Conservation (phyloP, 53 echinoderm and acorn worm genomes). For the Temnopleurus reevesii region DNA sequence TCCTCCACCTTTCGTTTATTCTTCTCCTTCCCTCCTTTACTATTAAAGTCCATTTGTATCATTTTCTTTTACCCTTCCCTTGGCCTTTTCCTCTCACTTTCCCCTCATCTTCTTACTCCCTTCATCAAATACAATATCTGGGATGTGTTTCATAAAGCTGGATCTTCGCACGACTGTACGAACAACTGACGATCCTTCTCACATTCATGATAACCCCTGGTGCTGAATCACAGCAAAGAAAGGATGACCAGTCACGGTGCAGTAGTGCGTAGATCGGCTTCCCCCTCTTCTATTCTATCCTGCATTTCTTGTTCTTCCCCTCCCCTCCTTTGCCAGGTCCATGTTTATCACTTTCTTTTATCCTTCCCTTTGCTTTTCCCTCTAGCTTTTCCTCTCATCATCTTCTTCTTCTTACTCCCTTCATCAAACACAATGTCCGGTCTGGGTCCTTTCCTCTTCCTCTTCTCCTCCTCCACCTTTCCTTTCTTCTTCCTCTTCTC, state of each 20-base stretch:
- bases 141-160: conserved; percentile 27
- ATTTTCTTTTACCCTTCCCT: not conserved
- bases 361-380: not conserved
- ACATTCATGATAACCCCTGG: too few relatives aligned
- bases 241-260: too few relatives aligned
- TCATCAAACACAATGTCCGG: conserved; percentile 55
- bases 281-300: conserved; percentile 14
- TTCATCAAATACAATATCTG: conserved; percentile 55
- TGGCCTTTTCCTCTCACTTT: not conserved
- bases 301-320: conserved; percentile 24
- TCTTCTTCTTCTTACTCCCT: conserved; percentile 21
- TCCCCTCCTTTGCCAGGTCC: conserved; percentile 16
- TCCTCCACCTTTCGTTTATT: conserved; percentile 5
- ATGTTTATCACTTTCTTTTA: not conserved
- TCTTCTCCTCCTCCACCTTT: conserved; percentile 18
- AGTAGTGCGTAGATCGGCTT: too few relatives aligned
- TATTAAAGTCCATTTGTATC: not conserved
- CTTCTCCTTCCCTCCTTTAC: conserved; percentile 61
- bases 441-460: conserved; percentile 53
- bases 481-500: conserved; percentile 46
- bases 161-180: too few relatives aligned
- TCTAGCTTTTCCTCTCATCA: conserved; percentile 14
- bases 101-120: conserved; percentile 7
- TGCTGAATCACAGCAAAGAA: too few relatives aligned
- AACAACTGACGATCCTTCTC: too few relatives aligned